These are phyloP conservation scores for Proisotoma minuta DNA, from an alignment of 2,888 invertebrate species.

Conservation along the genomic window DNA sequence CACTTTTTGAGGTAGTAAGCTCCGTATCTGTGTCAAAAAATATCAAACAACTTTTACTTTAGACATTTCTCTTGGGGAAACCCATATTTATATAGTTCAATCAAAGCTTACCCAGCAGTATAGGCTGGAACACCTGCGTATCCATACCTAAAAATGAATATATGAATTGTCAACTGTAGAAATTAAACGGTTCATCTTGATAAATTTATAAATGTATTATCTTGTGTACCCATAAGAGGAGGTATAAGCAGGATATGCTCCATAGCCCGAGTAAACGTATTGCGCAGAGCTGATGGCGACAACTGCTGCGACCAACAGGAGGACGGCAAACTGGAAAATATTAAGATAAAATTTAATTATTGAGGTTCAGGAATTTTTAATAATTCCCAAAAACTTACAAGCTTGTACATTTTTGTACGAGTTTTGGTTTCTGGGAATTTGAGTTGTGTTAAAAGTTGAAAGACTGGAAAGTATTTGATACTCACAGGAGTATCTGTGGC, in stretches of 20 bases:
- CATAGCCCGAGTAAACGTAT: constrained; percentile 20
- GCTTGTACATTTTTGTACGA: background rate
- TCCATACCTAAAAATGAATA: too few species aligned
- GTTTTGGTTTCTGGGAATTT: background rate
- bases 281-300: constrained; percentile 24
- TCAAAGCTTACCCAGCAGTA: too few species aligned
- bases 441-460: background rate
- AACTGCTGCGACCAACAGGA: constrained; percentile 23
- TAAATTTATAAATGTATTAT: too few species aligned
- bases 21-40: too few species aligned
- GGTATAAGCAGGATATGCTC: background rate
- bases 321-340: constrained; percentile 25
- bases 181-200: too few species aligned
- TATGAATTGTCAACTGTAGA: too few species aligned
- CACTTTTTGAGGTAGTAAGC: too few species aligned
- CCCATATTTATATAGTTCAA: too few species aligned
- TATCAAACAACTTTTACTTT: too few species aligned
- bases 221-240: background rate
- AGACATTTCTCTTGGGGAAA: too few species aligned
- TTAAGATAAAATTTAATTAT: background rate
- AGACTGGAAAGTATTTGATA: background rate
- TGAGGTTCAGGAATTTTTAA: constrained; percentile 1
- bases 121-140: constrained; percentile 17
- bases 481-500: background rate
- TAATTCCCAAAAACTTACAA: background rate